Base-by-base conservation (phyloP, 2,888 invertebrate species). In the Ptychoptera contaminata region DNA sequence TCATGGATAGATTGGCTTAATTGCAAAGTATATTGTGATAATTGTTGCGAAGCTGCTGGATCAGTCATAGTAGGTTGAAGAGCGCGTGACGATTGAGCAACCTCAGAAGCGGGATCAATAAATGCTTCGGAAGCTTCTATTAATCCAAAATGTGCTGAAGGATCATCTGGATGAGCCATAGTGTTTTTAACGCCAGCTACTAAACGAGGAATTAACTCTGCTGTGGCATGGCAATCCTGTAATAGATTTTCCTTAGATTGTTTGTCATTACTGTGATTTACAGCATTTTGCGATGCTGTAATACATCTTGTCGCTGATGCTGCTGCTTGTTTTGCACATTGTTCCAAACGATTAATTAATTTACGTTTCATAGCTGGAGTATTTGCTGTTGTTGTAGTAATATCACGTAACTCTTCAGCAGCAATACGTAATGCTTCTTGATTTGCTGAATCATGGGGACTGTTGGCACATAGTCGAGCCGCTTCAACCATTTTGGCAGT, bases 401-500 rank as follows among this genome's bases (percentile, higher is more conserved):
- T 93, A 56, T 82, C 80, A 39, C 92, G 73, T n/a, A 98, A 68
- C 53, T 93, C 88, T 58, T 96, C 93, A 0, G 96, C 97, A 0
- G 96, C 94, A 49, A 76, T 73, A 31, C 86, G 76, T 10, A 98
- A 67, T 4, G 82, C 81, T 50, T 84, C 82, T 60, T 93, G 93
- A 58, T 83, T 83, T 47, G 74, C 74, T 1, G 81, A 74, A 55
- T 92, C 90, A 65, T 90, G 78, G 0, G 85, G 85, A 56, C 79
- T 76, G 16, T 82, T 82, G 0, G 93, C 91, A 62, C 94, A 94
- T 43, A 87, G 82, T 46, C 96, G 73, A 0, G 94, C 94, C 0
- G 94, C 93, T 63, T 97, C 96, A 16, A 97, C 96, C 82, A 98
- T 85, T 52, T 85, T 76, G 0, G 94, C 88, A 0, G 98, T 98